Conservation (phyloP, 2,797 vertebrate species). For the Phrynocephalus forsythii region DNA sequence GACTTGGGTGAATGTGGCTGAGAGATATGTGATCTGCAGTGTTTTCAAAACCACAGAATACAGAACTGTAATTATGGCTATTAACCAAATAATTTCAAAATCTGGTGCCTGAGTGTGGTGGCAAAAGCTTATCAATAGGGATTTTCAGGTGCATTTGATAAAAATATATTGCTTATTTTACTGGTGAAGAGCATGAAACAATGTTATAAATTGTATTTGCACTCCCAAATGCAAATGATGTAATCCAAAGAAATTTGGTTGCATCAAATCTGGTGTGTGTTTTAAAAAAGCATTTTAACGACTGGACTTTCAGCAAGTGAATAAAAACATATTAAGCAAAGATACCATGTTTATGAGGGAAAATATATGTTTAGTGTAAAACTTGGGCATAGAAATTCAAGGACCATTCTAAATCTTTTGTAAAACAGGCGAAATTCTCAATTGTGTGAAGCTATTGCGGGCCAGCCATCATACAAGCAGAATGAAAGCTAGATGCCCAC, state of each 20-base stretch:
- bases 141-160: slow-evolving; percentile 50
- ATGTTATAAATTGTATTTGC: slow-evolving; percentile 29
- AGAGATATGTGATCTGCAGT: slow-evolving; percentile 1
- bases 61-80: slow-evolving; percentile 23
- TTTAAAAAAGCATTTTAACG: not conserved
- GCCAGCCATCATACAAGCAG: not conserved
- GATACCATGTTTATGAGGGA: not conserved
- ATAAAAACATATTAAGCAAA: not conserved
- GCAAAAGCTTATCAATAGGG: slow-evolving; percentile 5
- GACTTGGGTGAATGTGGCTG: slow-evolving; percentile 28
- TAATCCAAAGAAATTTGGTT: not conserved
- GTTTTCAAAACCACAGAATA: slow-evolving; percentile 26
- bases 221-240: not conserved
- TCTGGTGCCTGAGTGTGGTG: not conserved
- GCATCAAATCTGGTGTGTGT: no score
- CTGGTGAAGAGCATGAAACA: slow-evolving; percentile 51
- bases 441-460: not conserved
- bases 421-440: not conserved
- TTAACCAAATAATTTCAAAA: slow-evolving; percentile 38
- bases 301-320: not conserved
- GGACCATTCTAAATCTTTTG: not conserved
- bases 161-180: slow-evolving; percentile 41
- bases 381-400: not conserved
- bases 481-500: not conserved
- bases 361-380: not conserved